Conservation (phyloP, 2,888 invertebrate genomes). For the Drosophila mettleri region DNA sequence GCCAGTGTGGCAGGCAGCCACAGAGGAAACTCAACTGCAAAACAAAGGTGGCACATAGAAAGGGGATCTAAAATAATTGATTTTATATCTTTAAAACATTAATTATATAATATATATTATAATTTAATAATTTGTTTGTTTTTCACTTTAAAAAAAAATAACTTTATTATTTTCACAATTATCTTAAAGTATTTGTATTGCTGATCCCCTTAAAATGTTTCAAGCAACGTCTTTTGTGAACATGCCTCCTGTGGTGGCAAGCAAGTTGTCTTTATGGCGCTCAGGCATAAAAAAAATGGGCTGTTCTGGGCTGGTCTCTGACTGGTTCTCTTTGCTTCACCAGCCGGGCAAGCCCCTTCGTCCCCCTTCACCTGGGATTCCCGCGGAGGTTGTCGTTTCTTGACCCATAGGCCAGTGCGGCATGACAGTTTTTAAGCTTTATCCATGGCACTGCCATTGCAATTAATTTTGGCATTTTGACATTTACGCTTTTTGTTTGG, state of each 20-base stretch:
- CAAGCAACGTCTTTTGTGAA: slow-evolving; percentile 26
- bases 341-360: not conserved
- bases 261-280: slow-evolving; percentile 52
- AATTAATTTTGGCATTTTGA: slow-evolving; percentile 81
- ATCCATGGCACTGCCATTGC: slow-evolving; percentile 77
- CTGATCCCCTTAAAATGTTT: not conserved
- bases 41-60: slow-evolving; percentile 31
- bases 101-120: not conserved
- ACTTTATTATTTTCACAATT: not conserved
- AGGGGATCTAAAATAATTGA: not conserved
- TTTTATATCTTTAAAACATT: not conserved
- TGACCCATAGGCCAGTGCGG: slow-evolving; percentile 59
- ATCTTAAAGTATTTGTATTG: not conserved
- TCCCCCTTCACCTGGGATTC: not conserved
- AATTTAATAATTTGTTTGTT: no score
- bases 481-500: slow-evolving; percentile 75
- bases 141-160: no score
- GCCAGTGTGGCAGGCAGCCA: slow-evolving; percentile 41
- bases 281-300: slow-evolving; percentile 57
- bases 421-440: slow-evolving; percentile 54
- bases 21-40: slow-evolving; percentile 19
- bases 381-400: slow-evolving; percentile 40
- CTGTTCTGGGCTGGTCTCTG: slow-evolving; percentile 49
- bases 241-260: slow-evolving; percentile 32
- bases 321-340: slow-evolving; percentile 38